Percentiles rank a stretch among this genome's conserved stretches.
These are phyloP conservation scores for Acanthurus lineatus DNA, from an alignment of 2,797 vertebrate genomes.

Conservation along the genomic window DNA sequence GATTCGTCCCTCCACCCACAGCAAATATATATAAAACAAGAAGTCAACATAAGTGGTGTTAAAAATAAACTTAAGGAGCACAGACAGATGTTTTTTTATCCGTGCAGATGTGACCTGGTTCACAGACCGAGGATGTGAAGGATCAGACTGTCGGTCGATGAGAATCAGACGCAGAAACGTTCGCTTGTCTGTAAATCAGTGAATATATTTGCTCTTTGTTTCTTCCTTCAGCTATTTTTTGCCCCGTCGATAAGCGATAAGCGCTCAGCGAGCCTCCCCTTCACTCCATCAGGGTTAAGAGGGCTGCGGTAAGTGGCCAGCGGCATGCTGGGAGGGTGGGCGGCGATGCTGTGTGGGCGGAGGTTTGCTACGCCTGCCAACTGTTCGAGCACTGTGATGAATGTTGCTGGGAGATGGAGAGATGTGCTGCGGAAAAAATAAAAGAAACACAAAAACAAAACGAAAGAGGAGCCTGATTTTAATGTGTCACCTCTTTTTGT, in stretches of 20 bases:
- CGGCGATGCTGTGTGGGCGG: constrained; percentile 56
- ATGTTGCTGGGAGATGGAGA: constrained; percentile 59
- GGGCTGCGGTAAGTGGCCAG: constrained; percentile 64
- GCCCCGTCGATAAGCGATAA: constrained; percentile 7
- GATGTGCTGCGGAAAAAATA: constrained; percentile 4
- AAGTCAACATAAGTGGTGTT: no score
- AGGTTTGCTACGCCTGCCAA: constrained; percentile 60
- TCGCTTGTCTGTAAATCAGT: not conserved
- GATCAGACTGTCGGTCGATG: not conserved
- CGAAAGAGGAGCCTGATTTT: not conserved
- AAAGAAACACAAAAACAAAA: not conserved
- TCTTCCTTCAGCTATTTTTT: constrained; percentile 23
- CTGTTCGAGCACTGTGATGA: constrained; percentile 50
- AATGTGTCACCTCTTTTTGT: not conserved
- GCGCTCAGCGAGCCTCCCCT: constrained; percentile 13
- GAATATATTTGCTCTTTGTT: constrained; percentile 17
- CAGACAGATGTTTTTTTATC: no score
- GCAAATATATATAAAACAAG: no score
- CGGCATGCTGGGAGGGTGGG: constrained; percentile 63
- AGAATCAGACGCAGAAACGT: not conserved
- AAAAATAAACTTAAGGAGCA: no score
- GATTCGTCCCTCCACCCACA: no score
- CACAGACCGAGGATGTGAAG: no score
- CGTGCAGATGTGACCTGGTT: no score
- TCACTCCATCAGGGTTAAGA: constrained; percentile 55